Evolutionary conservation across 2,113 vertebrate species (phyloP), one percentile per base, ranked within the genome.

Genomic region (Leptocoma aspasia): DNA sequence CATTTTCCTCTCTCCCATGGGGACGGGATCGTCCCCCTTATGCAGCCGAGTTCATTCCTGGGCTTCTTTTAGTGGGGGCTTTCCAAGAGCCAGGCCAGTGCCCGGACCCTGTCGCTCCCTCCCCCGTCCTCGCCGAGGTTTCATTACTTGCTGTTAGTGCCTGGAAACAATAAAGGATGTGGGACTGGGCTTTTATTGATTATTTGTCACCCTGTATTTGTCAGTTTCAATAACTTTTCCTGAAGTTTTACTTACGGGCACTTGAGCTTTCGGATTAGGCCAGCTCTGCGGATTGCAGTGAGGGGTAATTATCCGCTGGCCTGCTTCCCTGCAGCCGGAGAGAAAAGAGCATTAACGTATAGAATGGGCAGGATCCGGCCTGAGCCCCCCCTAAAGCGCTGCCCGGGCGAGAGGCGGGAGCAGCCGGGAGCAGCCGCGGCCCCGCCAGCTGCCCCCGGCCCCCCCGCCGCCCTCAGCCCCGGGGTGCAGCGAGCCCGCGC

Each of bases 141-240:
- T 97, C 92, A 94, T 96, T 95, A 65, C 95, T 86, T 77, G 84
- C 72, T 90, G 83, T 93, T 96, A 97, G 82, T 57, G 86, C 89
- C 95, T 93, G 92, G 82, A 95, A 97, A 97, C 87, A 95, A 86
- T 89, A 72, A 91, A 90, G 86, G 33, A 90, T 93, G 72, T 79
- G 52, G 71, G 82, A 90, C 86, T 89, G 76, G 90, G 63, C n/a
- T 63, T 84, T 89, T 97, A 98, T 98, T 97, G 97, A 98, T 98
- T 97, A 97, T 97, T 97, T 98, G 98, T 98, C 98, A 91, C 90
- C 96, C 93, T 92, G 90, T 94, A 97, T 98, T 97, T 98, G 97
- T 97, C 90, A 87, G 81, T 92, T 91, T 94, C 96, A 95, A 89
- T 97, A 96, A 97, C 85, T 97, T 97, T 94, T 88, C 86, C 50